Percentiles rank a stretch among this genome's conserved stretches.
These are phyloP conservation scores for Allobates femoralis DNA, from an alignment of 2,797 vertebrate genomes.

Conservation along the genomic window DNA sequence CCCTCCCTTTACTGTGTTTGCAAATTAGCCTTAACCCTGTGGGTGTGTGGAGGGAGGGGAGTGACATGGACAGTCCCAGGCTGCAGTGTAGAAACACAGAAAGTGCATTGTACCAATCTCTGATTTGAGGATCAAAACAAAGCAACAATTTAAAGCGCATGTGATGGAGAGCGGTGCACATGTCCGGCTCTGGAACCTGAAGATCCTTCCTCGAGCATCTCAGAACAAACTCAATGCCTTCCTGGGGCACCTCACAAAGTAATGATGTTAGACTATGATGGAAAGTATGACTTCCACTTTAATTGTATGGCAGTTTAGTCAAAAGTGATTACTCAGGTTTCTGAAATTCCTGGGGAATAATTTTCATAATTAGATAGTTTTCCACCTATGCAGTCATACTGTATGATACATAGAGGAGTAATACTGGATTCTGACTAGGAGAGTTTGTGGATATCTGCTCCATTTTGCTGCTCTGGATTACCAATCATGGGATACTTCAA, in stretches of 20 bases:
- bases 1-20: slow-evolving; percentile 29
- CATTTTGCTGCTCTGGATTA: slow-evolving; percentile 16
- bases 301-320: neutral
- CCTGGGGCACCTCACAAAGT: neutral
- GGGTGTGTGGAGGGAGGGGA: slow-evolving; percentile 53
- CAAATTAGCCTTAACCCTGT: slow-evolving; percentile 45
- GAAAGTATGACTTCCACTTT: neutral
- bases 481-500: slow-evolving; percentile 9
- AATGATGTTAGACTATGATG: neutral
- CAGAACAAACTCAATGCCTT: neutral
- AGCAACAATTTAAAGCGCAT: slow-evolving; percentile 32
- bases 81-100: slow-evolving; percentile 31
- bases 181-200: neutral
- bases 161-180: slow-evolving; percentile 34
- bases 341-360: neutral
- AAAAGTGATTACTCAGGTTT: neutral
- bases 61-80: slow-evolving; percentile 37
- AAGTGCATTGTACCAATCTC: slow-evolving; percentile 51
- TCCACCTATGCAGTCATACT: neutral
- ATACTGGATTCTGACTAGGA: neutral
- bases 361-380: neutral
- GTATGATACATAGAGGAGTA: neutral
- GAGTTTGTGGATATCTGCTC: neutral
- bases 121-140: slow-evolving; percentile 35
- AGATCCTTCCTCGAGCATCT: neutral